Conservation (phyloP, 2,797 vertebrate genomes). For the Todus mexicanus region DNA sequence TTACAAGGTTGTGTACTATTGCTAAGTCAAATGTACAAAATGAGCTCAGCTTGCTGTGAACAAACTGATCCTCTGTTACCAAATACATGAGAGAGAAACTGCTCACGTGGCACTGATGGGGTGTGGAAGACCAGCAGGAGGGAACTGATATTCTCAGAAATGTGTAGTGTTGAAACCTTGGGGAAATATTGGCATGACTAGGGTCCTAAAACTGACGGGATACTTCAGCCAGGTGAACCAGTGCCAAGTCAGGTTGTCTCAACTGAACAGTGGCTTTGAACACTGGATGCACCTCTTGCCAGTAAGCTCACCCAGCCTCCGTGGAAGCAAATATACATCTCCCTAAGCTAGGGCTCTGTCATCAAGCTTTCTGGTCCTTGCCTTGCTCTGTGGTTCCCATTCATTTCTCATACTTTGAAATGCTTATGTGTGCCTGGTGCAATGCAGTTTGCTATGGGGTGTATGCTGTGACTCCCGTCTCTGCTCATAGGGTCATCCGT, state of each 20-base stretch:
- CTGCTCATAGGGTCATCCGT: background rate
- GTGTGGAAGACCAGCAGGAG: background rate
- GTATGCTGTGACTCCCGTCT: background rate
- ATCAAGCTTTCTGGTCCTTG: background rate
- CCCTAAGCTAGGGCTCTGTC: background rate
- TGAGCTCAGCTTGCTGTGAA: background rate
- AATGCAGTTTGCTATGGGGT: background rate
- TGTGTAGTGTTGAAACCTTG: background rate
- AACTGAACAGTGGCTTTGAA: background rate
- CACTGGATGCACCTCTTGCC: background rate
- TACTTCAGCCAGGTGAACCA: background rate
- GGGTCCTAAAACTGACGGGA: background rate
- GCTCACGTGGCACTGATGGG: background rate
- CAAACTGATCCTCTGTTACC: background rate
- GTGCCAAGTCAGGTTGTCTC: background rate
- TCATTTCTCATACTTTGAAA: background rate
- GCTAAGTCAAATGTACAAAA: background rate
- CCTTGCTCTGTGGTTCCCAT: background rate
- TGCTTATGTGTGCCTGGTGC: background rate
- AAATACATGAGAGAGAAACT: background rate
- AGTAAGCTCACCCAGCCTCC: background rate
- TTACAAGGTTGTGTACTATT: background rate
- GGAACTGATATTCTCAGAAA: background rate
- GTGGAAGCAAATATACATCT: background rate
- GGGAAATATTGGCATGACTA: background rate